Conservation (phyloP, 2,888 invertebrate species). For the Trisateles emortualis region DNA sequence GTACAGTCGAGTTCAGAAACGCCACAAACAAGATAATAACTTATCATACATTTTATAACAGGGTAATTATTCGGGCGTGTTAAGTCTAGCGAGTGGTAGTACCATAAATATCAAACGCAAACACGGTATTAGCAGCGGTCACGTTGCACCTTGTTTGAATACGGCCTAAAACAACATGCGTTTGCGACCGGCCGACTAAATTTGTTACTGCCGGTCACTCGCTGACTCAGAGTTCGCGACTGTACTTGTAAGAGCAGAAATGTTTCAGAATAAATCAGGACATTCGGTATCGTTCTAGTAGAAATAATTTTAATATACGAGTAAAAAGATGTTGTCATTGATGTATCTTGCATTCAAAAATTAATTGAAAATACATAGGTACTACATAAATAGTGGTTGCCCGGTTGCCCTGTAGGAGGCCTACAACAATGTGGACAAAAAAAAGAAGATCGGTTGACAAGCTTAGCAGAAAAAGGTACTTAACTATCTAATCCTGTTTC, state of each 20-base stretch:
- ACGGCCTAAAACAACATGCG: constrained; percentile 85
- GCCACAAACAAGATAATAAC: constrained; percentile 55
- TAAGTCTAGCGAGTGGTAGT: constrained; percentile 69
- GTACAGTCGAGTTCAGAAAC: constrained; percentile 38
- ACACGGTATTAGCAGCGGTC: constrained; percentile 84
- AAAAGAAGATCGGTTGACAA: too few species aligned
- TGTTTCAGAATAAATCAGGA: too few species aligned
- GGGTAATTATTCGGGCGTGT: constrained; percentile 82
- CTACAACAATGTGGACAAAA: too few species aligned
- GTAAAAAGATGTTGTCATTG: too few species aligned
- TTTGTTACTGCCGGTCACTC: constrained; percentile 79
- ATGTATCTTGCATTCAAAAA: too few species aligned
- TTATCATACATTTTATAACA: constrained; percentile 77
- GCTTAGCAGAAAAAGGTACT: too few species aligned
- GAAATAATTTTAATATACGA: too few species aligned
- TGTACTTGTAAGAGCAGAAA: constrained; percentile 50
- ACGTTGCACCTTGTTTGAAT: constrained; percentile 81
- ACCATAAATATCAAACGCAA: constrained; percentile 83
- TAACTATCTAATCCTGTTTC: too few species aligned
- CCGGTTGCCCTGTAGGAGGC: too few species aligned
- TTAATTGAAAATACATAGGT: too few species aligned
- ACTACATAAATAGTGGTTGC: too few species aligned
- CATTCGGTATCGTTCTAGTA: too few species aligned
- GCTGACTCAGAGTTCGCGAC: constrained; percentile 77
- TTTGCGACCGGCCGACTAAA: constrained; percentile 78